These are phyloP conservation scores for Leguminivora glycinivorella DNA, from an alignment of 1,140 invertebrate genomes.

Conservation along the genomic window DNA sequence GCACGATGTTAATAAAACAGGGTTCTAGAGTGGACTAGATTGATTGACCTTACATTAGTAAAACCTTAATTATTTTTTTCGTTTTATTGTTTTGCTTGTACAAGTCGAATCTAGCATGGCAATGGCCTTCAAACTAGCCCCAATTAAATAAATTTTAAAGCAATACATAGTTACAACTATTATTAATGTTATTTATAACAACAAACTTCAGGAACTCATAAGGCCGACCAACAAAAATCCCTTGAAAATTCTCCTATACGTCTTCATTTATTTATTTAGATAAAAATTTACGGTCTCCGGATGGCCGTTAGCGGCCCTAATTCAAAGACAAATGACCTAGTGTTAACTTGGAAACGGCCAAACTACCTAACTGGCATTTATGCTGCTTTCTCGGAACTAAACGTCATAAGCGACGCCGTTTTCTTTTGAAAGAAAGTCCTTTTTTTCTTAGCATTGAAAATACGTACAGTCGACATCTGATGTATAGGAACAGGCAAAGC, in stretches of 20 bases:
- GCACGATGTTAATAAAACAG: too few species aligned
- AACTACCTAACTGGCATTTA: conserved; percentile 17
- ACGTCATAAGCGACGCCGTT: background rate
- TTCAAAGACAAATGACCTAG: conserved; percentile 28
- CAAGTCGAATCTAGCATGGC: too few species aligned
- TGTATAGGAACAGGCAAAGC: too few species aligned
- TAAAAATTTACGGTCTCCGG: conserved; percentile 20
- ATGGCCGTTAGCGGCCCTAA: conserved; percentile 25
- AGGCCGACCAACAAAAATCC: background rate
- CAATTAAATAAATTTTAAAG: too few species aligned
- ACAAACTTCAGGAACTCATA: background rate
- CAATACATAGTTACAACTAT: too few species aligned
- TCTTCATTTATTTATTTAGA: conserved; percentile 29
- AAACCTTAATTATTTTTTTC: too few species aligned
- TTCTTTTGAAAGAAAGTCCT: background rate
- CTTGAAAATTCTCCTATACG: conserved; percentile 20
- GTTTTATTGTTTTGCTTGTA: too few species aligned
- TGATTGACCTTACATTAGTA: too few species aligned
- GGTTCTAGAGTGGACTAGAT: too few species aligned
- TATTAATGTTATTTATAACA: background rate
- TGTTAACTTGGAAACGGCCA: conserved; percentile 12
- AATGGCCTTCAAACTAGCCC: too few species aligned
- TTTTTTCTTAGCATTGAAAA: background rate
- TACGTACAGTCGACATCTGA: too few species aligned
- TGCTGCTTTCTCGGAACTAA: background rate